Evolutionary conservation across 1,140 invertebrate genomes (phyloP), one percentile per base, ranked within the genome.

Genomic region (Conus ventricosus): DNA sequence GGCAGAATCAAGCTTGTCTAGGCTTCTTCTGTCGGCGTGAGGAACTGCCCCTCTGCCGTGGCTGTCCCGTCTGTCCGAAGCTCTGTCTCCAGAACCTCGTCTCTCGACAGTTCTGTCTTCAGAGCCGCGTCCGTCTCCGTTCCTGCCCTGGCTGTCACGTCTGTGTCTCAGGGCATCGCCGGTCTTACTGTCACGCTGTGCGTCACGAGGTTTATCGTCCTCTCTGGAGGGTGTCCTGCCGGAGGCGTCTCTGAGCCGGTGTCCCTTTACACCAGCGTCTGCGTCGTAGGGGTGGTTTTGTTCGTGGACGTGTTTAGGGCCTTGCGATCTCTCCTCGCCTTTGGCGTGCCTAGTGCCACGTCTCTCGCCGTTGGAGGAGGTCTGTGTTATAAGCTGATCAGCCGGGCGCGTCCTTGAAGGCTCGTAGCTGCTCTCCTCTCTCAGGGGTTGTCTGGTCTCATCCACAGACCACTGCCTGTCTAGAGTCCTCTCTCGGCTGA

Each of bases 381-480:
- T 17, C 67, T 71, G 67, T 11, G 3, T 71, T 23, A 60, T 8
- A 60, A 15, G 67, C 11, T 13, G 67, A 20, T 71, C 67, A 6
- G 13, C 17, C 10, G 67, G 20, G 6, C 17, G 23, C 6, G 67
- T 71, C 17, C 20, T 11, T 71, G 57, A 60, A 60, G 57, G 57
- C n/a, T 78, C 76, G n/a, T 27, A 7, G 13, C 25, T 27, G 76
- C 54, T 7, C 17, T 81, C 80, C 17, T 81, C 80, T 11, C 13
- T 11, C 7, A 23, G 1, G 3, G 23, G 7, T 55, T 54, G 39
- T 54, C 80, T 81, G 0, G 39, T 20, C 23, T 81, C 80, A 17
- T 81, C 80, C 13, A 81, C 51, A 20, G 80, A 81, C 17, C 27
- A 54, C 51, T 81, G 80, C 39, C 80, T 81, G 80, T 81, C 80